A percentile compares a stretch with the other conserved stretches of the same genome.
phyloP scores from a whole-genome alignment of 2,113 vertebrate species.

The Oreochromis tanganicae region DNA sequence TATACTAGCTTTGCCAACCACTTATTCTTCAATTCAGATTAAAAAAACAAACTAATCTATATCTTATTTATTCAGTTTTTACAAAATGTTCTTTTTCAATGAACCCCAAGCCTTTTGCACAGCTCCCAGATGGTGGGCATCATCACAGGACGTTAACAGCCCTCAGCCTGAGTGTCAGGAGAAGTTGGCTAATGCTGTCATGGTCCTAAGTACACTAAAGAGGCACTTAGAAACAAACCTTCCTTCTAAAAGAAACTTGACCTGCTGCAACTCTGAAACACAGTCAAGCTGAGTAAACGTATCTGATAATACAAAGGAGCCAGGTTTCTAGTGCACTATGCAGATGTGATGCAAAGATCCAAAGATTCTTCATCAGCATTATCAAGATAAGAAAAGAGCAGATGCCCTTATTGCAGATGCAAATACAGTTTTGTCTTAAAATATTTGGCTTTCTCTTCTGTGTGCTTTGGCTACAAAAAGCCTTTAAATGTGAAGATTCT shows the following conservation, averaged over 20 bases:
- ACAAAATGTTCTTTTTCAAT: neutral
- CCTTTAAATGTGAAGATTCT: neutral
- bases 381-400: neutral
- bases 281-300: neutral
- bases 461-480: neutral
- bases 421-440: neutral
- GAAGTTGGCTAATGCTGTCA: neutral
- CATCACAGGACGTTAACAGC: neutral
- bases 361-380: neutral
- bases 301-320: neutral
- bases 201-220: neutral
- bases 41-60: too few species aligned
- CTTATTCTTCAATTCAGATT: neutral
- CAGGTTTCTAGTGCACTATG: neutral
- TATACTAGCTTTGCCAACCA: neutral
- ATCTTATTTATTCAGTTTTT: neutral
- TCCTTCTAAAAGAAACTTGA: neutral
- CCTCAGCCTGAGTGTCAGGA: neutral
- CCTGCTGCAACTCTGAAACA: neutral
- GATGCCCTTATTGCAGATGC: neutral
- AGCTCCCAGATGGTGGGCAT: neutral
- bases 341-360: neutral
- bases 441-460: neutral
- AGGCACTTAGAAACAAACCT: neutral
- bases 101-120: neutral